These are phyloP conservation scores for Procapra przewalskii DNA, from an alignment of 2,113 vertebrate species.

Conservation along the genomic window DNA sequence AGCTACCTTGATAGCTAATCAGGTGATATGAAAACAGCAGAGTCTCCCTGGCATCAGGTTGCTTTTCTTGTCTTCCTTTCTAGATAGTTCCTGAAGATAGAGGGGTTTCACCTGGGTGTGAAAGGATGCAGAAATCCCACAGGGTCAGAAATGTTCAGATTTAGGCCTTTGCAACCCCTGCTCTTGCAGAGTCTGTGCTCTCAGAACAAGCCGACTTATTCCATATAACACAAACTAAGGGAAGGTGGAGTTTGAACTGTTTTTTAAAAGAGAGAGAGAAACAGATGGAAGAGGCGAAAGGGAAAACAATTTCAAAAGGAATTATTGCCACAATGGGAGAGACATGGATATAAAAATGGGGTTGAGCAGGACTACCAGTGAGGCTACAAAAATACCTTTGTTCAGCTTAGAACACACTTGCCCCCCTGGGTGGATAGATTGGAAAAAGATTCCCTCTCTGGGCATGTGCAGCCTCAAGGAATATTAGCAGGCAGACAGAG, in stretches of 20 bases:
- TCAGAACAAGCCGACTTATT: neutral
- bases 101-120: neutral
- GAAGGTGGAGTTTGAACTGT: neutral
- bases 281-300: neutral
- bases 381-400: neutral
- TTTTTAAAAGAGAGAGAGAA: neutral
- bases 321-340: neutral
- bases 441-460: neutral
- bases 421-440: neutral
- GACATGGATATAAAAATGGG: neutral
- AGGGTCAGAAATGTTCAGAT: neutral
- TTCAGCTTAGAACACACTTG: neutral
- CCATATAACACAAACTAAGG: neutral
- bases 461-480: neutral
- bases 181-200: neutral
- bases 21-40: neutral
- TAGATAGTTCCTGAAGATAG: neutral
- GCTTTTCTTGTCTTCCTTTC: neutral
- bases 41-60: accelerated
- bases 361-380: neutral
- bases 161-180: neutral
- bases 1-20: neutral
- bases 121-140: neutral
- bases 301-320: neutral
- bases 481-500: neutral